Conservation (phyloP, 2,113 vertebrate genomes). For the Rousettus leschenaultii region DNA sequence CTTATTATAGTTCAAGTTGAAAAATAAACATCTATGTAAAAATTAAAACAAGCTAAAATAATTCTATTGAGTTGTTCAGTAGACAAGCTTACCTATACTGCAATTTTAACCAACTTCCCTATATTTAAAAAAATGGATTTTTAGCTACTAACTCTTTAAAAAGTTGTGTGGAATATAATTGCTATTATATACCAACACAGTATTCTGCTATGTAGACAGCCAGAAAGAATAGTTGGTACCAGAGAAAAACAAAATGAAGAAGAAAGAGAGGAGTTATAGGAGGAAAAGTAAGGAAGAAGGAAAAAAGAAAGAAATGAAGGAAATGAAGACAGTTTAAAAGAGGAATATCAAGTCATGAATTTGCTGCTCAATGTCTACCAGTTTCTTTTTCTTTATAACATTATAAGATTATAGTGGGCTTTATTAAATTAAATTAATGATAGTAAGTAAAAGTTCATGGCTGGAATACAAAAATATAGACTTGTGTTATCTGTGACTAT, state of each 20-base stretch:
- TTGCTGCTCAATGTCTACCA: background rate
- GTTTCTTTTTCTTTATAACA: background rate
- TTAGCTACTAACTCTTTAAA: background rate
- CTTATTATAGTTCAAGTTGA: background rate
- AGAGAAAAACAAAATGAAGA: background rate
- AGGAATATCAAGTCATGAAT: background rate
- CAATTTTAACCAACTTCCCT: background rate
- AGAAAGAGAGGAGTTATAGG: background rate
- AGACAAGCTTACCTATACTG: background rate
- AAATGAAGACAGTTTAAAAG: background rate
- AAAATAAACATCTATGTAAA: background rate
- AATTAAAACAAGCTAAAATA: background rate
- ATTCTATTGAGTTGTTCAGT: background rate
- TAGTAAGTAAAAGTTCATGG: background rate
- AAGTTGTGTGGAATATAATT: background rate
- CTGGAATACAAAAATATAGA: background rate
- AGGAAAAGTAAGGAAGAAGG: background rate
- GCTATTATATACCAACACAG: background rate
- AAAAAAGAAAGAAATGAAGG: background rate
- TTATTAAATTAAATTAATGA: background rate
- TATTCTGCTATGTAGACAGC: background rate
- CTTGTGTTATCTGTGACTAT: background rate
- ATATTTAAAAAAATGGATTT: background rate
- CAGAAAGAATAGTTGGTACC: background rate
- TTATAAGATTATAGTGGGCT: background rate